Percentiles rank a stretch among this genome's conserved stretches.
phyloP scores from a whole-genome alignment of 2,888 invertebrate genomes.

The Griposia aprilina region DNA sequence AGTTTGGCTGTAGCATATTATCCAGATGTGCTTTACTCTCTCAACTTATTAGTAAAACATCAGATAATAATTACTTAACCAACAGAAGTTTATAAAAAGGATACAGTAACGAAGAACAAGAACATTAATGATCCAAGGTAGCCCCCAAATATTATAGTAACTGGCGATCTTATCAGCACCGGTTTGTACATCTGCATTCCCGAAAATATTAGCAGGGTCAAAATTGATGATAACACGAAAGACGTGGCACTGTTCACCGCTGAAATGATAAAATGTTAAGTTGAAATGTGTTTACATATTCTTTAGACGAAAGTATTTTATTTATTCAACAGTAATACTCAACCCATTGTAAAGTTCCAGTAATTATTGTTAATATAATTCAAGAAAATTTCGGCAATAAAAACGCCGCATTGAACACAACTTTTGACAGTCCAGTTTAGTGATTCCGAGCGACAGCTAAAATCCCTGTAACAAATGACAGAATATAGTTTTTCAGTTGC shows the following conservation, averaged over 20 bases:
- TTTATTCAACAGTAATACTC: slow-evolving; percentile 46
- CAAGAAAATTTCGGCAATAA: slow-evolving; percentile 25
- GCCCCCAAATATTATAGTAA: slow-evolving; percentile 97
- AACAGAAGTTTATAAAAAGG: slow-evolving; percentile 79
- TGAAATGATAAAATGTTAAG: slow-evolving; percentile 81
- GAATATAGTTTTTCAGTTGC: background rate
- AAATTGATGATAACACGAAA: slow-evolving; percentile 94
- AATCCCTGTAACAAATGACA: background rate
- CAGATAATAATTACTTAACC: background rate
- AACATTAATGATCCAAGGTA: slow-evolving; percentile 97
- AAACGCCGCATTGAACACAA: slow-evolving; percentile 51
- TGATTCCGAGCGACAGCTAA: background rate
- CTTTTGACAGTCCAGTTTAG: slow-evolving; percentile 29
- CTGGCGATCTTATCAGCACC: slow-evolving; percentile 94
- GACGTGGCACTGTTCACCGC: slow-evolving; percentile 94
- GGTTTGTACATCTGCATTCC: slow-evolving; percentile 98
- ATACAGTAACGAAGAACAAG: slow-evolving; percentile 95
- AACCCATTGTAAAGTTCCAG: slow-evolving; percentile 60
- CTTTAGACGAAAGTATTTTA: background rate
- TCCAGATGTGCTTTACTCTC: too few relatives aligned
- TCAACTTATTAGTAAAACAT: background rate
- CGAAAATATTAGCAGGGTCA: slow-evolving; percentile 96
- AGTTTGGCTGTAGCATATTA: background rate
- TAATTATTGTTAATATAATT: slow-evolving; percentile 2
- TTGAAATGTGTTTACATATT: slow-evolving; percentile 22